Conservation (phyloP, 2,113 vertebrate genomes). For the Geococcyx californianus region DNA sequence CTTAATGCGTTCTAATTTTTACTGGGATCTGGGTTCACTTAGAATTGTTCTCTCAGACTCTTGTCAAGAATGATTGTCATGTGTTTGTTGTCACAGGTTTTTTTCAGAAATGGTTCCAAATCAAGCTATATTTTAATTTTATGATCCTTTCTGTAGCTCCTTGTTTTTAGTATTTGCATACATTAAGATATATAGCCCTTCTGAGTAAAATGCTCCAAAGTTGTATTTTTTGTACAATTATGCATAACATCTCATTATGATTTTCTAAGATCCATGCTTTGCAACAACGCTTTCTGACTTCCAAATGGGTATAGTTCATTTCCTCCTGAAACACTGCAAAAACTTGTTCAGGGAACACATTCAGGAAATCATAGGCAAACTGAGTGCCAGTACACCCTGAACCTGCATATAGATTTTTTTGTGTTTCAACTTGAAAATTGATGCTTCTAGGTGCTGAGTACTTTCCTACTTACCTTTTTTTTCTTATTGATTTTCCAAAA, state of each 20-base stretch:
- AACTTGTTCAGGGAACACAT: background rate
- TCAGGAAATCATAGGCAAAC: background rate
- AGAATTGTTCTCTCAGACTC: background rate
- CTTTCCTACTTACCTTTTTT: background rate
- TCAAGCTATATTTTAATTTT: background rate
- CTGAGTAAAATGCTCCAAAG: background rate
- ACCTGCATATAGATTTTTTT: background rate
- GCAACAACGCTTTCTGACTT: background rate
- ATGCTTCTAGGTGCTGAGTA: background rate
- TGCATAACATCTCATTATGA: background rate
- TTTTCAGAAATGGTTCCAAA: background rate
- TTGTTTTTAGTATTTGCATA: background rate
- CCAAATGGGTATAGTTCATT: background rate
- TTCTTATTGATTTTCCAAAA: background rate
- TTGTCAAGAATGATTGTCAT: background rate
- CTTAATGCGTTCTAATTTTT: background rate
- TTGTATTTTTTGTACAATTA: background rate
- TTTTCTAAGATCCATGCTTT: background rate
- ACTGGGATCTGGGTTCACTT: background rate
- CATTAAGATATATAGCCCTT: background rate
- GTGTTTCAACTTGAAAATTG: background rate
- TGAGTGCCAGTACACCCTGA: background rate
- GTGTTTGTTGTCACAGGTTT: background rate
- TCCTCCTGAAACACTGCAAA: background rate
- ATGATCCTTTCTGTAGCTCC: background rate